phyloP scores from a whole-genome alignment of 2,113 vertebrate genomes.

The Tor tambroides region DNA sequence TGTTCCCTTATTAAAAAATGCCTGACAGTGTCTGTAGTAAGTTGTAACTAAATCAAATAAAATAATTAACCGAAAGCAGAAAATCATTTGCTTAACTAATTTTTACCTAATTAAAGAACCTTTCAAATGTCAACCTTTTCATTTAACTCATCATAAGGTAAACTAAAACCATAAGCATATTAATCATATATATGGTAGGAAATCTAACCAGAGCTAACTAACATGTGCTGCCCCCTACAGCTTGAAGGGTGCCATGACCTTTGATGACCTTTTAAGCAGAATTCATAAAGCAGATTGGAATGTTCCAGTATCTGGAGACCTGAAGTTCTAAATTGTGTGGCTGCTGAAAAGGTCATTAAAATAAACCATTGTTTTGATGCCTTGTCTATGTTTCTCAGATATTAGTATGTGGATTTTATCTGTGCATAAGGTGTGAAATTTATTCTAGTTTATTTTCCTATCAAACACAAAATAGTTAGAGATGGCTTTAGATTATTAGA shows the following conservation, averaged over 20 bases:
- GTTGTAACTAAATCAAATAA: background rate
- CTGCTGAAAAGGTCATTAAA: conserved; percentile 26
- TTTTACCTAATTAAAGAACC: background rate
- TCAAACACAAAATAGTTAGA: conserved; percentile 65
- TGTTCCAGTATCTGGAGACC: background rate
- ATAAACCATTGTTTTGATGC: background rate
- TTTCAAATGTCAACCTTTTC: background rate
- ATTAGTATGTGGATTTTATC: conserved; percentile 1
- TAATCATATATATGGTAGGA: background rate
- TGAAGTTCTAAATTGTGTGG: background rate
- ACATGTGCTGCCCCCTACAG: background rate
- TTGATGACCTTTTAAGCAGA: conserved; percentile 23
- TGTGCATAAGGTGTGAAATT: background rate
- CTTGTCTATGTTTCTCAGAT: conserved; percentile 23
- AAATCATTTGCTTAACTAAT: conserved; percentile 18
- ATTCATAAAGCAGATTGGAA: background rate
- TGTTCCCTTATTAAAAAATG: conserved; percentile 67
- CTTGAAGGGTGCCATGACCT: background rate
- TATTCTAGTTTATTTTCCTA: conserved; percentile 40
- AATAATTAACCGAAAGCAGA: conserved; percentile 16
- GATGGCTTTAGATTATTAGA: conserved; percentile 57
- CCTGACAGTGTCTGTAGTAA: conserved; percentile 62
- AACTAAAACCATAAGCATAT: conserved; percentile 15
- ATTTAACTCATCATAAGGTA: background rate
- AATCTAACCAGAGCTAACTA: background rate